Conservation (phyloP, 2,113 vertebrate species). For the Trichechus manatus region DNA sequence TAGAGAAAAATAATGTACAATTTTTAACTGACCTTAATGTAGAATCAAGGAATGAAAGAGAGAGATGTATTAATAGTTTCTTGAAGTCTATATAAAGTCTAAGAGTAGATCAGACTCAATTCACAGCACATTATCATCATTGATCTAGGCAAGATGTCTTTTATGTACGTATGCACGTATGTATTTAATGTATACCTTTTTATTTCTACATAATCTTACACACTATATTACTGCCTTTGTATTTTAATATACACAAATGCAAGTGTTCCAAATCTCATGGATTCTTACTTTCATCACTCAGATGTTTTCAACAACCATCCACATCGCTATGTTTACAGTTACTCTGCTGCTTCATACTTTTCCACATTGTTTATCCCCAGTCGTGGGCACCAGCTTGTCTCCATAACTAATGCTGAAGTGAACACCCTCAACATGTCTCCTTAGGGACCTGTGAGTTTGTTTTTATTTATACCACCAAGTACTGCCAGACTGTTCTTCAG, state of each 20-base stretch:
- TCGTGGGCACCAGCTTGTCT: not conserved
- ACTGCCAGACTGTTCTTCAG: too few species aligned
- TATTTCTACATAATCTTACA: not conserved
- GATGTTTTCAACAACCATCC: not conserved
- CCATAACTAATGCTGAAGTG: not conserved
- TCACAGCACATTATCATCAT: not conserved
- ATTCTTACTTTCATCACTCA: not conserved
- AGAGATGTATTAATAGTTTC: not conserved
- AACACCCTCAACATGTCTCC: not conserved
- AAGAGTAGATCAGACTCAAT: not conserved
- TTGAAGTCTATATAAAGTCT: not conserved
- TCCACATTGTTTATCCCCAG: not conserved
- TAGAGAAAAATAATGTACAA: not conserved
- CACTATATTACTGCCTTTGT: not conserved
- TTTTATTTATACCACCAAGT: not conserved
- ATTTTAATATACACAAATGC: not conserved
- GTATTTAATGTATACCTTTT: not conserved
- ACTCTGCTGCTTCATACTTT: not conserved
- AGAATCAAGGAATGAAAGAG: not conserved
- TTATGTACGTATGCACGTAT: not conserved
- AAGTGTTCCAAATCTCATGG: not conserved
- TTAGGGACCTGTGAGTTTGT: not conserved
- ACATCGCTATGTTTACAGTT: not conserved
- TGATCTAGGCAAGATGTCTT: not conserved
- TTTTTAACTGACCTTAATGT: not conserved